Evolutionary conservation across 30 jellyfish, hydroid and myxozoan species (phyloP).

Genomic region (Nemopilema nomurai): DNA sequence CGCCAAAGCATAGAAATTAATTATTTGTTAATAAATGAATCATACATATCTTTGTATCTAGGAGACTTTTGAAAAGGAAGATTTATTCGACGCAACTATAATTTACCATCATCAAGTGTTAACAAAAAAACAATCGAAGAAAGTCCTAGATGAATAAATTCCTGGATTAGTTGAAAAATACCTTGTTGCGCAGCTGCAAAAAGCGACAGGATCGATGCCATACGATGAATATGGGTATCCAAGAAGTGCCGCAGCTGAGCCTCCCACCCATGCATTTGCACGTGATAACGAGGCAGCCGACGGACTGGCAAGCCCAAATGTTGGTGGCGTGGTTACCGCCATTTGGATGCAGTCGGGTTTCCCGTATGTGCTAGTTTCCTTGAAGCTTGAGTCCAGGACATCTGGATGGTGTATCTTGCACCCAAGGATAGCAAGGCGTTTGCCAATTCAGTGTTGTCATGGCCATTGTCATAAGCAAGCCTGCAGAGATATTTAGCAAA

Average conservation of each 20-base stretch:
- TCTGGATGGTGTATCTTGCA: conserved; percentile 23
- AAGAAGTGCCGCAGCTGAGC: conserved; percentile 18
- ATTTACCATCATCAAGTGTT: too few relatives aligned
- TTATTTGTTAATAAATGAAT: too few relatives aligned
- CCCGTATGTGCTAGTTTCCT: neutral
- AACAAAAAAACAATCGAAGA: too few relatives aligned
- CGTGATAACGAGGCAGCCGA: conserved; percentile 19
- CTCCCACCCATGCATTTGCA: conserved; percentile 41
- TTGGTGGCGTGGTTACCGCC: neutral
- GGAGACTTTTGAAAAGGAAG: too few relatives aligned
- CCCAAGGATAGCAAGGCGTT: conserved; percentile 52
- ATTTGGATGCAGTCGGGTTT: conserved; percentile 12
- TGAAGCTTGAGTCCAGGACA: neutral
- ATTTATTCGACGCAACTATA: too few relatives aligned
- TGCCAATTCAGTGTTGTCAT: conserved; percentile 58
- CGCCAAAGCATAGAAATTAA: too few relatives aligned
- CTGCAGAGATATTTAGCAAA: neutral
- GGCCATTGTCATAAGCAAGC: conserved; percentile 3
- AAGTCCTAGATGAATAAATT: neutral
- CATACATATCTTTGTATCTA: too few relatives aligned
- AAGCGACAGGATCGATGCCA: conserved; percentile 30
- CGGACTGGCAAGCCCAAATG: neutral
- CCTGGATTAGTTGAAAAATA: too few relatives aligned
- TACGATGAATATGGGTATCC: conserved; percentile 47
- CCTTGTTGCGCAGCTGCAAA: conserved; percentile 59